Conservation (phyloP, 64 coral and sea anemone genomes). For the Dendronephthya gigantea region DNA sequence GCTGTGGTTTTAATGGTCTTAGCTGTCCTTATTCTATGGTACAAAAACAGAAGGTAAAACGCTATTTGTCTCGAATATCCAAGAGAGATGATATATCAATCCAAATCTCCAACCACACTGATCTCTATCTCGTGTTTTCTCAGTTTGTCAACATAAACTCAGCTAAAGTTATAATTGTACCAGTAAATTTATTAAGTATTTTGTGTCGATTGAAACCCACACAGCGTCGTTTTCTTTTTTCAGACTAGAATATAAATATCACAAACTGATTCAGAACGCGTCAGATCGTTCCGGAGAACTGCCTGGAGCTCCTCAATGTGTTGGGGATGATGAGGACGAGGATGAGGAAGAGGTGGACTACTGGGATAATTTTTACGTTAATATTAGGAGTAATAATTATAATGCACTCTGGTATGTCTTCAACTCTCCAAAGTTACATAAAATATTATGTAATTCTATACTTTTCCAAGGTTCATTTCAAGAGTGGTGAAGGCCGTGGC, state of each 20-base stretch:
- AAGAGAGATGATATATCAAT: no score
- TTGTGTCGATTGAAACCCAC: neutral
- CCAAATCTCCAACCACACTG: no score
- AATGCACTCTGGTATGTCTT: no score
- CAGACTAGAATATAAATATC: neutral
- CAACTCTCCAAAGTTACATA: no score
- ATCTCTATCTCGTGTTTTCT: no score
- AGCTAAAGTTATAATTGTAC: no score
- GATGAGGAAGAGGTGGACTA: neutral
- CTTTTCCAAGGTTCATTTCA: neutral
- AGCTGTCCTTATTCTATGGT: neutral
- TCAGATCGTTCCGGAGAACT: neutral
- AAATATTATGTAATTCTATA: neutral
- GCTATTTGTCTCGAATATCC: no score
- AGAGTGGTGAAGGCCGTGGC: neutral
- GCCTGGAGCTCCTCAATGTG: neutral
- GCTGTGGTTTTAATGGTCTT: neutral
- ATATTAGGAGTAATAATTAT: no score
- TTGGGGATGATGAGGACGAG: neutral
- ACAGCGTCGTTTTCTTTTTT: neutral
- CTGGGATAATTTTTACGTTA: neutral
- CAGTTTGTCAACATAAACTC: no score
- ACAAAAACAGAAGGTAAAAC: neutral
- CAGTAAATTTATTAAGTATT: no score
- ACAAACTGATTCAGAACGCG: neutral